Evolutionary conservation across 2,888 invertebrate species (phyloP).

Genomic region (Teinopalpus imperialis): DNA sequence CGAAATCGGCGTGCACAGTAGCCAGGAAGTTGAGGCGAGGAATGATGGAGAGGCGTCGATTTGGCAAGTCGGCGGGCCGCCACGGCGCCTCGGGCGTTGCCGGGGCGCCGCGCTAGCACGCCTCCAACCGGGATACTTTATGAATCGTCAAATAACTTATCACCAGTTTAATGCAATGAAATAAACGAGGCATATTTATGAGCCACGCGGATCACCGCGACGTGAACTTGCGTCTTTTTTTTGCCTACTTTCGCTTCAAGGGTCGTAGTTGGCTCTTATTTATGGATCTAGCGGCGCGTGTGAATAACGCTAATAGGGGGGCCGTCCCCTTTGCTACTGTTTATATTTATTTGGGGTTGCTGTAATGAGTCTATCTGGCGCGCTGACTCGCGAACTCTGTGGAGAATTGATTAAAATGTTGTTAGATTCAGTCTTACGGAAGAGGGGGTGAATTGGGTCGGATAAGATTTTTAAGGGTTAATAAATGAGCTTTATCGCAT

Average conservation of each 20-base stretch:
- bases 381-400: slow-evolving; percentile 80
- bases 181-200: slow-evolving; percentile 76
- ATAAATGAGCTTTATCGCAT: slow-evolving; percentile 59
- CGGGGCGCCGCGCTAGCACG: slow-evolving; percentile 51
- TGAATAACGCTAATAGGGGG: slow-evolving; percentile 79
- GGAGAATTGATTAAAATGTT: slow-evolving; percentile 81
- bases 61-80: slow-evolving; percentile 65
- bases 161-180: slow-evolving; percentile 79
- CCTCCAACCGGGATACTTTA: slow-evolving; percentile 62
- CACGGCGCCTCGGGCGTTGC: slow-evolving; percentile 54
- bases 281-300: slow-evolving; percentile 77
- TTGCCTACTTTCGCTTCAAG: slow-evolving; percentile 44
- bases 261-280: slow-evolving; percentile 72
- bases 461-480: slow-evolving; percentile 62
- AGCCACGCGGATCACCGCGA: slow-evolving; percentile 68
- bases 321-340: slow-evolving; percentile 74
- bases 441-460: slow-evolving; percentile 62
- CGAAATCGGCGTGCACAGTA: slow-evolving; percentile 56
- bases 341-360: slow-evolving; percentile 80
- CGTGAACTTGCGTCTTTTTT: slow-evolving; percentile 69
- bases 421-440: slow-evolving; percentile 75
- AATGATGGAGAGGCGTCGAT: slow-evolving; percentile 65
- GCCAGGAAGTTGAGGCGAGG: slow-evolving; percentile 61
- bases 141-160: slow-evolving; percentile 80
- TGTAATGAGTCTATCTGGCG: slow-evolving; percentile 78